Evolutionary conservation across 2,113 vertebrate species (phyloP).

Genomic region (Chlorodrepanis virens): DNA sequence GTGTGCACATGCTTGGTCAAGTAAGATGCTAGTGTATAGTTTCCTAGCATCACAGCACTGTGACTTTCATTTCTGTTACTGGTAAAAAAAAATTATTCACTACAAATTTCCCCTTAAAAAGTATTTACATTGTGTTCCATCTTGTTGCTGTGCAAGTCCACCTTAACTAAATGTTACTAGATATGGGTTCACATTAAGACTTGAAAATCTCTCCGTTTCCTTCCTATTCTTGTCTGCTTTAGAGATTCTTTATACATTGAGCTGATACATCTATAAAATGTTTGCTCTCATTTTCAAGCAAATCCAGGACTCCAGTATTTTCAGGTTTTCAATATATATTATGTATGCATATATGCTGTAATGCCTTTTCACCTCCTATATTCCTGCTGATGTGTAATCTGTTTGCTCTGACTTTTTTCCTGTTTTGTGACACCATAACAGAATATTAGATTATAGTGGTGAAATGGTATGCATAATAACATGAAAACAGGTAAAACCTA

Average conservation of each 20-base stretch:
- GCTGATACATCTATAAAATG: background rate
- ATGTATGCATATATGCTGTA: background rate
- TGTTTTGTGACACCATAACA: background rate
- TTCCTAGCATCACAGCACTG: background rate
- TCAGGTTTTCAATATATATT: background rate
- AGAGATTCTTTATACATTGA: background rate
- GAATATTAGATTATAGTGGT: background rate
- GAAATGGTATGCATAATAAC: background rate
- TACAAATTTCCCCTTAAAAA: background rate
- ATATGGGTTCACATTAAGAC: background rate
- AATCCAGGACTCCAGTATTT: background rate
- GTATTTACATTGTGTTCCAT: background rate
- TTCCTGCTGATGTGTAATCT: background rate
- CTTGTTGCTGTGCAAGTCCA: background rate
- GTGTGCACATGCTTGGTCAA: background rate
- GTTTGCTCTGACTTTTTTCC: background rate
- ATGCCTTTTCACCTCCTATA: background rate
- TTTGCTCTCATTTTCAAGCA: background rate
- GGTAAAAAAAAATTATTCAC: background rate
- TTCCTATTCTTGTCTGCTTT: background rate
- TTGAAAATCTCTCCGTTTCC: background rate
- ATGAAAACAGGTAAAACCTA: background rate
- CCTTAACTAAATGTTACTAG: background rate
- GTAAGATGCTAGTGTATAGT: background rate
- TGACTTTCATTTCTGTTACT: background rate